Base-by-base conservation (phyloP, 2,113 vertebrate species). In the Buteo buteo region DNA sequence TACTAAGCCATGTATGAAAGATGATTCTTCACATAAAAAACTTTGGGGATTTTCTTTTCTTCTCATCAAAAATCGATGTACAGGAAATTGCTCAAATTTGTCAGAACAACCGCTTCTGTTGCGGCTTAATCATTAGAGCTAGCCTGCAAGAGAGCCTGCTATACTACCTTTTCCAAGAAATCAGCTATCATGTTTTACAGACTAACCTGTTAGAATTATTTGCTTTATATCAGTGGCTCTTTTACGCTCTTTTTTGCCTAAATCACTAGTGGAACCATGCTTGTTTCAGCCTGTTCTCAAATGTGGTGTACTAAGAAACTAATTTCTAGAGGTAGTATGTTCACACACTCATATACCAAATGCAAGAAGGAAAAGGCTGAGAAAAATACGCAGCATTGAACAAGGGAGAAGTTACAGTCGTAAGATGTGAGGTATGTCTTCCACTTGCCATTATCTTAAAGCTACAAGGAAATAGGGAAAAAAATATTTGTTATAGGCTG, bases 81-180 rank as follows among this genome's bases (percentile, higher is more conserved):
- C 38, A 87, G 93, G 84, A 96, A 96, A 96, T 88, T 94, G 93
- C 47, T 95, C 58, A 92, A 81, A 94, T 96, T 95, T 96, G 34
- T 96, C 93, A 96, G 91, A 96, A 82, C 44, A 86, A 88, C 79
- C 59, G 82, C 58, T 86, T 93, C 45, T 90, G 17, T 66, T 96
- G 38, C 82, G 83, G 42, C 38, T 96, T 88, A 83, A 83, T 91
- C 78, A 72, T 86, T 77, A 94, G 31, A 87, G 25, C 59, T 36
- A 86, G 21, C 31, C 80, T 44, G 21, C 55, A 71, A 96, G 59
- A 78, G 13, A 86, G 67, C 16, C 42, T 71, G 29, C 32, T 80
- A 17, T 38, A 20, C 21, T 58, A 19, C 13, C 10, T 84, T 57
- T 89, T 34, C 38, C 21, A 69, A 86, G 67, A 80, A 88, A 86